Evolutionary conservation across 2,888 invertebrate species (phyloP).

Genomic region (Mechanitis mazaeus): DNA sequence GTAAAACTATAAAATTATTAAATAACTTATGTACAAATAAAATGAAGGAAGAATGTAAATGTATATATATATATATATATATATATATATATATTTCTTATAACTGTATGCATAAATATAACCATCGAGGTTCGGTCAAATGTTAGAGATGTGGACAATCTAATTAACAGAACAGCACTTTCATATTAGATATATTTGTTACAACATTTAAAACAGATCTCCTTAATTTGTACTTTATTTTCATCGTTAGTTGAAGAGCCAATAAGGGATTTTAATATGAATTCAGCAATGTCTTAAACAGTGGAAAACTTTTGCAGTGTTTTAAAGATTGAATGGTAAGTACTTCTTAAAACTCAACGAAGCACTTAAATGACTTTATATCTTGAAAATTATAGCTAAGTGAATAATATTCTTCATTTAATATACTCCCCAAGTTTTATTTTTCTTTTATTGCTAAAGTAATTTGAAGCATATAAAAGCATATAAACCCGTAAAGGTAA

Average conservation of each 20-base stretch:
- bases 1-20: no score
- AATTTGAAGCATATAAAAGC: slow-evolving; percentile 2
- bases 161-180: no score
- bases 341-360: slow-evolving; percentile 25
- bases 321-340: slow-evolving; percentile 21
- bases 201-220: no score
- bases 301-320: slow-evolving; percentile 9
- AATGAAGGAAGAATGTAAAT: no score
- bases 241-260: neutral
- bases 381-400: slow-evolving; percentile 12
- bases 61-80: no score
- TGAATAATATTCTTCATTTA: slow-evolving; percentile 15
- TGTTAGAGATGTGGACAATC: no score
- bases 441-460: slow-evolving; percentile 10
- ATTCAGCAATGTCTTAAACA: slow-evolving; percentile 3
- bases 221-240: neutral
- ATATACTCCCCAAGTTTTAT: slow-evolving; percentile 14
- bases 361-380: slow-evolving; percentile 15
- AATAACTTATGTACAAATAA: no score
- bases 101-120: no score
- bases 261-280: neutral
- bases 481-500: neutral
- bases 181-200: no score
- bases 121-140: no score
- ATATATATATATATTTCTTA: no score